These are phyloP conservation scores for Drosophila lini DNA, from an alignment of 1,140 invertebrate species.

Conservation along the genomic window DNA sequence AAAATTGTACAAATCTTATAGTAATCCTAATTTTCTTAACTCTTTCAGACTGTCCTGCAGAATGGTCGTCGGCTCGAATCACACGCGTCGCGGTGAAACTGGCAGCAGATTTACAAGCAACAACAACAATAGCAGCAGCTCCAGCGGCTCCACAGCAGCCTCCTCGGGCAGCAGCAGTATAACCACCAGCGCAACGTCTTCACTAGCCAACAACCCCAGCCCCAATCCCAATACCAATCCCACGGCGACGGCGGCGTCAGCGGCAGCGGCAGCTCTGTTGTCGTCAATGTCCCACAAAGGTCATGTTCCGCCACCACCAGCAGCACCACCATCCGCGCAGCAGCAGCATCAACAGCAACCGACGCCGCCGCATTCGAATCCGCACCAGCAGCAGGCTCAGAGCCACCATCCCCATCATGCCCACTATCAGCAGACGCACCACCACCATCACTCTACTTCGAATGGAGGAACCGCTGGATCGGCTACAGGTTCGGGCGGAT, in stretches of 20 bases:
- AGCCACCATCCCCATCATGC: conserved; percentile 17
- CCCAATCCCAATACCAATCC: conserved; percentile 11
- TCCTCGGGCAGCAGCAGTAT: conserved; percentile 21
- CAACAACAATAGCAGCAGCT: conserved; percentile 40
- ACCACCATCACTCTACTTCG: conserved; percentile 36
- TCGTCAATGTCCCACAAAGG: conserved; percentile 77
- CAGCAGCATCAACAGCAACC: conserved; percentile 28
- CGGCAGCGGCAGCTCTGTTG: conserved; percentile 57
- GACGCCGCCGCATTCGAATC: conserved; percentile 2
- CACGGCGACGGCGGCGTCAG: conserved; percentile 41
- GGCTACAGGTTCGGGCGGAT: conserved; percentile 9
- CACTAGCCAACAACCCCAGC: conserved; percentile 42
- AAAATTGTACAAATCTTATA: too few relatives aligned
- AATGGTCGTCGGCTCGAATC: conserved; percentile 84
- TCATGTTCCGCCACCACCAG: conserved; percentile 37
- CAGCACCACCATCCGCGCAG: conserved; percentile 31
- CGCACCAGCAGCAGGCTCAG: conserved; percentile 47
- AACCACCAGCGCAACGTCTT: conserved; percentile 68
- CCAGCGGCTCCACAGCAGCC: conserved; percentile 26
- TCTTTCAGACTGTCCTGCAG: conserved; percentile 70
- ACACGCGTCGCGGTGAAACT: conserved; percentile 79
- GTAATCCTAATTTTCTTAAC: background rate
- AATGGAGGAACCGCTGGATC: conserved; percentile 26
- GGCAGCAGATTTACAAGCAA: conserved; percentile 70
- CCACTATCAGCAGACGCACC: conserved; percentile 26